Conservation (phyloP, 2,888 invertebrate genomes). For the Phyllotreta cruciferae region DNA sequence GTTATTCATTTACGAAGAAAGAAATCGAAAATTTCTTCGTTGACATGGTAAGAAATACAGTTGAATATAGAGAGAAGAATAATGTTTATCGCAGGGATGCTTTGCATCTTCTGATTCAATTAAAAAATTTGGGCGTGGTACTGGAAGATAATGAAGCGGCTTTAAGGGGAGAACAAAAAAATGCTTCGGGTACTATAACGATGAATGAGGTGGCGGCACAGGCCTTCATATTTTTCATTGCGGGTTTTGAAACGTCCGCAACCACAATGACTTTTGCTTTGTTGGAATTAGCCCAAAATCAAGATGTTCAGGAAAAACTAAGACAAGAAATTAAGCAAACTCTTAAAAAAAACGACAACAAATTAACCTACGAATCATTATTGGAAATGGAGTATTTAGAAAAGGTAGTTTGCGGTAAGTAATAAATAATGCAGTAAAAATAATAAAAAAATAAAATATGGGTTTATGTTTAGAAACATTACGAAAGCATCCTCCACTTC, state of each 20-base stretch:
- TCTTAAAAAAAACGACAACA: slow-evolving; percentile 33
- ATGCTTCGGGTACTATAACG: neutral
- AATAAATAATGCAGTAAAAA: too few species aligned
- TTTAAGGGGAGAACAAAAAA: slow-evolving; percentile 28
- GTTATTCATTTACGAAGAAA: slow-evolving; percentile 40
- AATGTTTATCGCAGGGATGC: slow-evolving; percentile 56
- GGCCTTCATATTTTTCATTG: slow-evolving; percentile 44
- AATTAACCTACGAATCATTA: slow-evolving; percentile 41
- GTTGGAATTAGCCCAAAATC: slow-evolving; percentile 41
- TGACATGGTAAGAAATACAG: slow-evolving; percentile 50
- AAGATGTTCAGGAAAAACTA: slow-evolving; percentile 40
- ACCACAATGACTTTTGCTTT: slow-evolving; percentile 43
- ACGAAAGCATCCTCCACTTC: slow-evolving; percentile 38
- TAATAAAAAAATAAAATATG: too few species aligned
- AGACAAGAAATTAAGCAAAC: slow-evolving; percentile 40
- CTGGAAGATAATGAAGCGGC: slow-evolving; percentile 47
- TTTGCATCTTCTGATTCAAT: slow-evolving; percentile 62
- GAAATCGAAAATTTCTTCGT: slow-evolving; percentile 59
- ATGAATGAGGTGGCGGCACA: slow-evolving; percentile 29
- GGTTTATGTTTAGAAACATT: slow-evolving; percentile 29
- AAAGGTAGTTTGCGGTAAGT: neutral
- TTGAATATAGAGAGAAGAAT: slow-evolving; percentile 3
- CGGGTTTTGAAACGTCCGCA: slow-evolving; percentile 44
- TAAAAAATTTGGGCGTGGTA: slow-evolving; percentile 56
- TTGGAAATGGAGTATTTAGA: slow-evolving; percentile 4